Evolutionary conservation across 1,140 invertebrate species (phyloP).

Genomic region (Tetragonula clypearis): DNA sequence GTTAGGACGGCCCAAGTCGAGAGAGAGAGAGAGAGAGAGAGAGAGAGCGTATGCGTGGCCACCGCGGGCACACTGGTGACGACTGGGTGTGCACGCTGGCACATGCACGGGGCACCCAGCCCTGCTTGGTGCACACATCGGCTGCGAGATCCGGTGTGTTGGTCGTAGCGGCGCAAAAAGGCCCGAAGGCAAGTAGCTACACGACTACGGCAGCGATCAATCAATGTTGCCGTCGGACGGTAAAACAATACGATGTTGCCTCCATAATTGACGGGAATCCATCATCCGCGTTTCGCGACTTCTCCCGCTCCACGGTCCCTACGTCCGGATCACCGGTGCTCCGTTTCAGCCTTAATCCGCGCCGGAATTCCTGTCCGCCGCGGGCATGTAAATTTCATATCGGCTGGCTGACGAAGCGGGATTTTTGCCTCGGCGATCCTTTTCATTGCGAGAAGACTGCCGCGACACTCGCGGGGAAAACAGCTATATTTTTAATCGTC

Average conservation of each 20-base stretch:
- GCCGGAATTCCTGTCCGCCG: conserved; percentile 39
- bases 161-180: conserved; percentile 55
- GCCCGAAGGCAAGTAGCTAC: conserved; percentile 71
- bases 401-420: not conserved
- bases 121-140: not conserved
- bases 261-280: conserved; percentile 82
- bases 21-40: too few relatives aligned
- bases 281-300: conserved; percentile 78
- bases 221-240: conserved; percentile 80
- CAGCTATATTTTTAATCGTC: not conserved
- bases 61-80: conserved; percentile 19
- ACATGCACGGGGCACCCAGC: not conserved
- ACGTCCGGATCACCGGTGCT: not conserved
- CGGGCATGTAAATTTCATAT: conserved; percentile 40
- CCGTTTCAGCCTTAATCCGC: conserved; percentile 15
- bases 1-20: conserved; percentile 20
- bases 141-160: conserved; percentile 37
- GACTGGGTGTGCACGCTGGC: conserved; percentile 26
- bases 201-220: conserved; percentile 73
- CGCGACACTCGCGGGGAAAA: not conserved
- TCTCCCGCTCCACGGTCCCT: conserved; percentile 23
- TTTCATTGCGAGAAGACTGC: not conserved
- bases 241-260: conserved; percentile 82
- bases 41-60: not conserved
- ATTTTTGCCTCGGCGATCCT: not conserved